Percentiles rank a stretch among this genome's conserved stretches.
Evolutionary conservation across 2,797 vertebrate genomes (phyloP).

Genomic region (Glyptemys insculpta): DNA sequence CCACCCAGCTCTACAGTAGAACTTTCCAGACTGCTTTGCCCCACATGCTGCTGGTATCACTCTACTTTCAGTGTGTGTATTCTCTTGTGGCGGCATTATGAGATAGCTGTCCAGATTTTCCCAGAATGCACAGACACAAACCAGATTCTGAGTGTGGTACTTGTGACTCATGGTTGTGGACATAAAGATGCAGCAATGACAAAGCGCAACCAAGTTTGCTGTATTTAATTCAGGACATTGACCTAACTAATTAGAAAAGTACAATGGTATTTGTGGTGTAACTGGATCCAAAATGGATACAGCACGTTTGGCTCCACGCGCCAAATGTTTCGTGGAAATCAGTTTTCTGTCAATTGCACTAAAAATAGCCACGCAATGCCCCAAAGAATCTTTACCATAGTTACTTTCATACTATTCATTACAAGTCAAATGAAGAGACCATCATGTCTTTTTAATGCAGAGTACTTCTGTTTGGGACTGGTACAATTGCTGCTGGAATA

Average conservation of each 20-base stretch:
- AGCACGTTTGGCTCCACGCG: not conserved
- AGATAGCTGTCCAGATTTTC: not conserved
- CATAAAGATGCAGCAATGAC: not conserved
- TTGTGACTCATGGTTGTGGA: not conserved
- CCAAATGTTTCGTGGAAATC: not conserved
- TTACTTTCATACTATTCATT: not conserved
- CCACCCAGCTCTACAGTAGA: not conserved
- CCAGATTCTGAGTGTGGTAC: not conserved
- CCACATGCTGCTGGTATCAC: not conserved
- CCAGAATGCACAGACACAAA: not conserved
- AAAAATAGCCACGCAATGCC: not conserved
- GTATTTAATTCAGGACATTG: not conserved
- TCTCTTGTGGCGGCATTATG: not conserved
- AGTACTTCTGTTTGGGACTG: not conserved
- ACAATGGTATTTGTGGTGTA: not conserved
- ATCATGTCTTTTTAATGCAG: not conserved
- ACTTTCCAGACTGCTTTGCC: rapidly evolving
- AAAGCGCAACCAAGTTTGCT: not conserved
- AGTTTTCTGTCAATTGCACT: not conserved
- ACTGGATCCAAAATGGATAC: not conserved
- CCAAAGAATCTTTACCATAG: not conserved
- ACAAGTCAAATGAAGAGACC: not conserved
- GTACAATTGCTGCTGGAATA: too few species aligned
- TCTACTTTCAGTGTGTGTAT: rapidly evolving
- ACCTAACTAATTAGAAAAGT: not conserved